A percentile compares a stretch with the other conserved stretches of the same genome.
These are phyloP conservation scores for Saccostrea cuccullata DNA, from an alignment of 1,140 invertebrate genomes.

Conservation along the genomic window DNA sequence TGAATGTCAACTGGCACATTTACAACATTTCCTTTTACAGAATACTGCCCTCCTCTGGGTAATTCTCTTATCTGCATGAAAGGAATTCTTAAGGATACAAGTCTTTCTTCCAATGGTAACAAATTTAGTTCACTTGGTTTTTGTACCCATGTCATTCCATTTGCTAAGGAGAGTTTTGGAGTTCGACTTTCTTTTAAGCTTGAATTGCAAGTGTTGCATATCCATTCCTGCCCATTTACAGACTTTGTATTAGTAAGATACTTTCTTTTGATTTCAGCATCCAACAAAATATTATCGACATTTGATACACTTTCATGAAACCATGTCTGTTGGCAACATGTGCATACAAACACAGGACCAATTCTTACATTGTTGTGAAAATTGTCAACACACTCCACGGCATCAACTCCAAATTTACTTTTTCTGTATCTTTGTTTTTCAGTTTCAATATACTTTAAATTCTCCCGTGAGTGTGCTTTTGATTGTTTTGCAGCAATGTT, in stretches of 20 bases:
- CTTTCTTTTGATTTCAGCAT: not conserved
- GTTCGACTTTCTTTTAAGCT: slow-evolving; percentile 30
- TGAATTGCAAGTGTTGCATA: slow-evolving; percentile 28
- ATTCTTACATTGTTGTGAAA: slow-evolving; percentile 39
- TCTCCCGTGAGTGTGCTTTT: not conserved
- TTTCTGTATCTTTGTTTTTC: slow-evolving; percentile 19
- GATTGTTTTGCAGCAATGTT: not conserved
- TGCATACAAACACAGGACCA: slow-evolving; percentile 35
- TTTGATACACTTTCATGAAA: not conserved
- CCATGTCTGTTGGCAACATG: no score
- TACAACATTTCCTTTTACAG: slow-evolving; percentile 44
- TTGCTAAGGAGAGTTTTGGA: slow-evolving; percentile 29
- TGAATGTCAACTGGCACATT: slow-evolving; percentile 42
- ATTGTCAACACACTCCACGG: slow-evolving; percentile 12
- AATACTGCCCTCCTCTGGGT: slow-evolving; percentile 36
- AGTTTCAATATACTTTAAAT: slow-evolving; percentile 14
- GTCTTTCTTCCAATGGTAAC: slow-evolving; percentile 46
- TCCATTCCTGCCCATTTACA: slow-evolving; percentile 39
- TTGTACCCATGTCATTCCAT: slow-evolving; percentile 22
- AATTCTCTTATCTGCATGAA: no score
- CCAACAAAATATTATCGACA: not conserved
- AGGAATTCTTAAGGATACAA: slow-evolving; percentile 9
- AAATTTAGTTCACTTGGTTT: slow-evolving; percentile 38
- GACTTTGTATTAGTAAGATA: slow-evolving; percentile 11
- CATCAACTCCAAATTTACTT: slow-evolving; percentile 24